Evolutionary conservation across 2,113 vertebrate species (phyloP), one percentile per base, ranked within the genome.

Genomic region (Mystacornis crossleyi): DNA sequence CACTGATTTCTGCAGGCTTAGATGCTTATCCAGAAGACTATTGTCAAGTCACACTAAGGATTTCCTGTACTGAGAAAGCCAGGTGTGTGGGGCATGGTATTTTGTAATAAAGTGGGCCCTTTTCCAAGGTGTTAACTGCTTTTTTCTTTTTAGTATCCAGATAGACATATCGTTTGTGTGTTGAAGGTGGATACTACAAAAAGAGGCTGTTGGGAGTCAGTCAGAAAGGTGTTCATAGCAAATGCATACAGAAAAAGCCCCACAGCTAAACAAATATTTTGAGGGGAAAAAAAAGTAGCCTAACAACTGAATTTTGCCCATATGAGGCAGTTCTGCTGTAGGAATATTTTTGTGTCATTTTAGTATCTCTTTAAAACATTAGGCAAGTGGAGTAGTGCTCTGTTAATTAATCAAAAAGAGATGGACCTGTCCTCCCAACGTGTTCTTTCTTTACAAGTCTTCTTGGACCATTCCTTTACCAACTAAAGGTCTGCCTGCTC

Each of bases 211-310:
- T 34, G 8, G 40, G 34, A 73, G 21, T 65, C 28, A 34, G 61
- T 20, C 81, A 71, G 18, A 62, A 70, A 64, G 5, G 4, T 42
- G 29, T 38, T 33, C 18, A n/a, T 25, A 67, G 29, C 19, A 53
- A 86, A 77, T 13, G n/a, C 2, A 8, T 11, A 34, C 2, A 24
- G 20, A 34, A 80, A 67, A 71, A 25, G 1, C 0, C 18, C 18
- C 4, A 36, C 3, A 43, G 20, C 8, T 66, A 33, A 79, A 45
- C 2, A 1, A 66, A 5, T 34, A 29, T 77, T 72, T 65, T 69
- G 10, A 10, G 18, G 8, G 0, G n/a, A n/a, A 0, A 1, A 15
- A 36, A 75, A 47, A 48, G 4, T 8, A 80, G 31, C 18, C 7
- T 28, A 38, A 19, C 9, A 28, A 42, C 9, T 42, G 25, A 23